Evolutionary conservation across 2,888 invertebrate genomes (phyloP).

Genomic region (Acrocyrtus sp.): DNA sequence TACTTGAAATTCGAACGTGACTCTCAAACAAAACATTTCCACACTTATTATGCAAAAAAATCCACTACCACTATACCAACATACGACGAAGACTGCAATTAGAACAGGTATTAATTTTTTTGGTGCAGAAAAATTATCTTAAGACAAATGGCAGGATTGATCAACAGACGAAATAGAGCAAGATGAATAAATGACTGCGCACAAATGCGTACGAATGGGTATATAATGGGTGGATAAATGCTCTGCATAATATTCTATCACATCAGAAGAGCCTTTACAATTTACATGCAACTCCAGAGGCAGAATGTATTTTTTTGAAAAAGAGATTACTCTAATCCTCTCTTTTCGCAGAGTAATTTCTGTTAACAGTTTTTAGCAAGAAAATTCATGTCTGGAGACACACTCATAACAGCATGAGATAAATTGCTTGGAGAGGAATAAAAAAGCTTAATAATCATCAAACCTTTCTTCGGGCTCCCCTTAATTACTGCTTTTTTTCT

Average conservation of each 20-base stretch:
- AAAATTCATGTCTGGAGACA: constrained; percentile 47
- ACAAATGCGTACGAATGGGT: constrained; percentile 19
- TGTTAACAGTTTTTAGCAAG: too few relatives aligned
- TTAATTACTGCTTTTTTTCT: constrained; percentile 34
- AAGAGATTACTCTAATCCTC: too few relatives aligned
- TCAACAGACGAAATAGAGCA: background rate
- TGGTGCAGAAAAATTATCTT: constrained; percentile 42
- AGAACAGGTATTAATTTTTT: constrained; percentile 45
- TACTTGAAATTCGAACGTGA: background rate
- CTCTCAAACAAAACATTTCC: too few relatives aligned
- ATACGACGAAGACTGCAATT: constrained; percentile 24
- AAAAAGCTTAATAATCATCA: too few relatives aligned
- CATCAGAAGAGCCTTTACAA: too few relatives aligned
- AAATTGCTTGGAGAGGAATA: too few relatives aligned
- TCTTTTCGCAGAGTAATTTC: too few relatives aligned
- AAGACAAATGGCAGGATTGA: constrained; percentile 38
- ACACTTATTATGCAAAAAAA: background rate
- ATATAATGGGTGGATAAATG: too few relatives aligned
- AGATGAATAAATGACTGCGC: background rate
- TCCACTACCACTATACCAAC: background rate
- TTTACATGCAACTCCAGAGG: too few relatives aligned
- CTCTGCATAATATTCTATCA: too few relatives aligned
- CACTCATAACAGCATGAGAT: too few relatives aligned
- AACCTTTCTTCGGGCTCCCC: constrained; percentile 1
- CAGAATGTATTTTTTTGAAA: too few relatives aligned